phyloP scores from a whole-genome alignment of 2,888 invertebrate species.

The Rugalucina vietnamica region DNA sequence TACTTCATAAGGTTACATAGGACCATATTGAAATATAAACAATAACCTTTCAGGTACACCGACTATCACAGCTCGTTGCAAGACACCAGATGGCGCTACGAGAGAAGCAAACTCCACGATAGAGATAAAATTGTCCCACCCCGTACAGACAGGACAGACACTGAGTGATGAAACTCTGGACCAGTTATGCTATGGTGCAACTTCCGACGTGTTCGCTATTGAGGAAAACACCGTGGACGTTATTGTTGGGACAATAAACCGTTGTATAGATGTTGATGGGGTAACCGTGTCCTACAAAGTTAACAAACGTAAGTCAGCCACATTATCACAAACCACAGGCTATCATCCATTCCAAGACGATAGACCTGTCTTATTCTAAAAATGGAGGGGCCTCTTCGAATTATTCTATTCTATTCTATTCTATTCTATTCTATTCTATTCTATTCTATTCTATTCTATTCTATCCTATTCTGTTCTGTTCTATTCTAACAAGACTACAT shows the following conservation, averaged over 20 bases:
- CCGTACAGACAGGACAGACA: background rate
- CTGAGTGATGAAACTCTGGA: background rate
- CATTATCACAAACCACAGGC: background rate
- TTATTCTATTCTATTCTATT: too few species aligned
- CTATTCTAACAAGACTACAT: too few species aligned
- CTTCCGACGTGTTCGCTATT: conserved; percentile 8
- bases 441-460: too few species aligned
- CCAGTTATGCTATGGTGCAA: conserved; percentile 33
- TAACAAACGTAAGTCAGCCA: conserved; percentile 47
- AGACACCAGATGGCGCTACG: background rate
- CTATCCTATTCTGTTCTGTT: too few species aligned
- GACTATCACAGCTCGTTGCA: conserved; percentile 14
- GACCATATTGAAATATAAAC: too few species aligned
- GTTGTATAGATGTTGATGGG: conserved; percentile 15
- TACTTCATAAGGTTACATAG: too few species aligned
- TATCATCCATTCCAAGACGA: background rate
- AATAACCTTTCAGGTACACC: background rate
- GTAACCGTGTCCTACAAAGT: conserved; percentile 29
- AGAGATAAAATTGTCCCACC: background rate
- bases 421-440: too few species aligned
- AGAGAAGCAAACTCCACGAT: background rate
- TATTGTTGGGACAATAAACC: conserved; percentile 34
- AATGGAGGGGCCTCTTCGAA: too few species aligned
- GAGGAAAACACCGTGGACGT: conserved; percentile 46
- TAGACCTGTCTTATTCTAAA: too few species aligned